phyloP scores from a whole-genome alignment of 2,888 invertebrate genomes.

The Drosophila basisetae region DNA sequence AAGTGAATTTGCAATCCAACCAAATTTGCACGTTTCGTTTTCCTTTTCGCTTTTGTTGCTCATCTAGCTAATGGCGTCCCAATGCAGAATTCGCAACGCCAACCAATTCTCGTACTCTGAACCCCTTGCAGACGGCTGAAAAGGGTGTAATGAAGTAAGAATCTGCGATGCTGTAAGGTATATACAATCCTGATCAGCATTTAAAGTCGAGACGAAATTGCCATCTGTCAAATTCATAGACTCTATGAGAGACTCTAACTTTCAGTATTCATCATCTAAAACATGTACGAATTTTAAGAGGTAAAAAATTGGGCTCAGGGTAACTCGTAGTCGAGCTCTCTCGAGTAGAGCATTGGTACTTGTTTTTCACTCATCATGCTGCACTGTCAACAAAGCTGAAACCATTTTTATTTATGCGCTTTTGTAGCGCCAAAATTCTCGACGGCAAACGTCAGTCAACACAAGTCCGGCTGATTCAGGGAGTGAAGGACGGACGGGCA shows the following conservation, averaged over 20 bases:
- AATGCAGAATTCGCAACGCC: constrained; percentile 32
- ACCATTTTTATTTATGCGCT: constrained; percentile 73
- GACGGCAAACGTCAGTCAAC: constrained; percentile 78
- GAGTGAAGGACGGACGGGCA: background rate
- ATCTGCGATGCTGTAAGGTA: background rate
- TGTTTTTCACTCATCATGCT: constrained; percentile 27
- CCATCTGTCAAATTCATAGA: background rate
- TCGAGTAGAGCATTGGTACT: background rate
- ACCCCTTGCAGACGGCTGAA: background rate
- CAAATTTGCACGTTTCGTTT: constrained; percentile 22
- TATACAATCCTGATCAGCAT: background rate
- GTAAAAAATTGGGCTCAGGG: background rate
- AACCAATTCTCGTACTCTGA: constrained; percentile 15
- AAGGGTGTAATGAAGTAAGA: background rate
- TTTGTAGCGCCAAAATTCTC: constrained; percentile 77
- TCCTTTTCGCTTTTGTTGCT: constrained; percentile 21
- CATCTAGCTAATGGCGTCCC: constrained; percentile 69
- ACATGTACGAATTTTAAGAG: background rate
- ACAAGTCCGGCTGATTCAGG: constrained; percentile 22
- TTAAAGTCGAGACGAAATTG: background rate
- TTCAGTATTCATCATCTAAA: background rate
- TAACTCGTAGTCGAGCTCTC: background rate
- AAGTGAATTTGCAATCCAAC: background rate
- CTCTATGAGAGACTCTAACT: background rate
- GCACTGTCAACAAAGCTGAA: constrained; percentile 68